Evolutionary conservation across 2,797 vertebrate species (phyloP).

Genomic region (Neostethus bicornis): DNA sequence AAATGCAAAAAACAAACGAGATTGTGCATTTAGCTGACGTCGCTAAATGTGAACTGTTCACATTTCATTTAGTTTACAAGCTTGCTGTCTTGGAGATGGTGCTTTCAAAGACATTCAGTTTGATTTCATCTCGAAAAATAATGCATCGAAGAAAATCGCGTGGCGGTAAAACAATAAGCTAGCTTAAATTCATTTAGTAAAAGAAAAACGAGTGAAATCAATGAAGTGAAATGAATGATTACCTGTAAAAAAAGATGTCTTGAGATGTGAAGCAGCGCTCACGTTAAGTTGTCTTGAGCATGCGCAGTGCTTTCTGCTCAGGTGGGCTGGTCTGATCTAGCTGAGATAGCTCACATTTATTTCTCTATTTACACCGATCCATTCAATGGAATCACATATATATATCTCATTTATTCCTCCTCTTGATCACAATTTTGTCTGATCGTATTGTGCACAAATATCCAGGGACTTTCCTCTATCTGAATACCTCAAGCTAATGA

Average conservation of each 20-base stretch:
- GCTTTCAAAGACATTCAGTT: slow-evolving; percentile 16
- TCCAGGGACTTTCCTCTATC: not conserved
- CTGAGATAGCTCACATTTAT: not conserved
- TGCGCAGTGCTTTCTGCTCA: slow-evolving; percentile 62
- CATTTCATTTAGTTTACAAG: slow-evolving; percentile 24
- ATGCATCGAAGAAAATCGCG: not conserved
- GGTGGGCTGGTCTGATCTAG: slow-evolving; percentile 26
- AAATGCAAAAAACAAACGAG: not conserved
- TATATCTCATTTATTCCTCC: no score
- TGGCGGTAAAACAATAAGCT: no score
- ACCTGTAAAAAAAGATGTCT: slow-evolving; percentile 60
- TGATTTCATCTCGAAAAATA: not conserved
- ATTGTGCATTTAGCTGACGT: not conserved
- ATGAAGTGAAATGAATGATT: not conserved
- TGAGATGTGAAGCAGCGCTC: slow-evolving; percentile 56
- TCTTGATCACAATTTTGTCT: no score
- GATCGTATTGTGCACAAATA: no score
- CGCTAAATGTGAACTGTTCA: slow-evolving; percentile 8
- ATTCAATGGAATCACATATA: not conserved
- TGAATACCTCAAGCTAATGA: not conserved
- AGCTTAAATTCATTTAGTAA: no score
- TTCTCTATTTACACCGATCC: not conserved
- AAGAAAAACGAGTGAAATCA: not conserved
- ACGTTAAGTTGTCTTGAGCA: slow-evolving; percentile 48
- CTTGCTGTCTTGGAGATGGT: slow-evolving; percentile 25